Conservation (phyloP, 2,797 vertebrate genomes). For the Columba guinea region DNA sequence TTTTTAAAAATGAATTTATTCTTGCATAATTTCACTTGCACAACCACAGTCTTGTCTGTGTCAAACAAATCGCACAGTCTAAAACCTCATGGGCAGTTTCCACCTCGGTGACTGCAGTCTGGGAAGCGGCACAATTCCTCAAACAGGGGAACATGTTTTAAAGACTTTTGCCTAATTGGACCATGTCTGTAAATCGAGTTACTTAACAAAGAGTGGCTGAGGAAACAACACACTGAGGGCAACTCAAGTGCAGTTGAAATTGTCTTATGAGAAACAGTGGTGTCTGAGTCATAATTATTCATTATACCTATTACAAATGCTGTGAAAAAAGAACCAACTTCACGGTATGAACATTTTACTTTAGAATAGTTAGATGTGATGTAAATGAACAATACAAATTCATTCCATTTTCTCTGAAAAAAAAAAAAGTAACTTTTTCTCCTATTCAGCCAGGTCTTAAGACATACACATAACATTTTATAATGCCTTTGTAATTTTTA, state of each 20-base stretch:
- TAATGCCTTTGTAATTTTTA: neutral
- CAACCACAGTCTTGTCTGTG: neutral
- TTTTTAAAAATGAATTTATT: neutral
- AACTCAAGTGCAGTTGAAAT: neutral
- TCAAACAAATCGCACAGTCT: neutral
- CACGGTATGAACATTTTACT: neutral
- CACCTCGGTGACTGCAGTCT: neutral
- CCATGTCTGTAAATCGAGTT: slow-evolving; percentile 15
- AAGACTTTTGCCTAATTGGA: neutral
- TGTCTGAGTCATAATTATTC: neutral
- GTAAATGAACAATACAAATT: neutral
- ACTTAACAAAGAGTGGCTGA: neutral
- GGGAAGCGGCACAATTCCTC: neutral
- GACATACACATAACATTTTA: neutral
- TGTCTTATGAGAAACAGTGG: neutral
- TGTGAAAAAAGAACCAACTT: neutral
- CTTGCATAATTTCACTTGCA: slow-evolving; percentile 8
- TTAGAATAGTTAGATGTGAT: neutral
- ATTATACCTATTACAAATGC: neutral
- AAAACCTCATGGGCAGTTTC: neutral
- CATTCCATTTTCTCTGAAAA: neutral
- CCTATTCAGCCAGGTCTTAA: neutral
- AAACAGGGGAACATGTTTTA: neutral
- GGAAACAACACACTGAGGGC: neutral
- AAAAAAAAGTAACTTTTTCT: neutral